A percentile compares a stretch with the other conserved stretches of the same genome.
Conservation (phyloP, 1,140 invertebrate genomes). For the Lanistes nyassanus region DNA sequence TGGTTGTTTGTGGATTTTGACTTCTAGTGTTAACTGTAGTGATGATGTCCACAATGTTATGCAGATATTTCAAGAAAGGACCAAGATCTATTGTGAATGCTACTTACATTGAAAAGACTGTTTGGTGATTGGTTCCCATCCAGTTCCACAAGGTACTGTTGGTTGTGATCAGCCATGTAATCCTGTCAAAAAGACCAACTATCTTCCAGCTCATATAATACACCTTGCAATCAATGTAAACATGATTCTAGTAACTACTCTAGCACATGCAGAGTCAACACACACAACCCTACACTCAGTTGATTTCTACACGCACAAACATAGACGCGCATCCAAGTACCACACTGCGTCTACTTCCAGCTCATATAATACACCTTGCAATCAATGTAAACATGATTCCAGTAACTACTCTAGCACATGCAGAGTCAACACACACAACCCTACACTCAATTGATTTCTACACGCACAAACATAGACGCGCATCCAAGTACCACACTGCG, state of each 20-base stretch:
- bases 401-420: neutral
- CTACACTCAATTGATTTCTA: neutral
- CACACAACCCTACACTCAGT: conserved; percentile 3
- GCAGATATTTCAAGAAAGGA: too few relatives aligned
- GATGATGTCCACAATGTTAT: too few relatives aligned
- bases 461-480: neutral
- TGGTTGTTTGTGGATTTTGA: too few relatives aligned
- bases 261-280: neutral
- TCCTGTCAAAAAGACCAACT: conserved; percentile 48
- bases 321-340: neutral
- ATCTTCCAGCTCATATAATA: neutral
- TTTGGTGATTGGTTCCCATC: conserved; percentile 59
- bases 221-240: neutral
- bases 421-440: conserved; percentile 7
- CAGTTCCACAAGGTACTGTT: conserved; percentile 64
- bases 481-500: conserved; percentile 5
- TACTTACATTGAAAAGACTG: conserved; percentile 56
- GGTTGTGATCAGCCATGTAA: conserved; percentile 66
- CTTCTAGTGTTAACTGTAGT: too few relatives aligned
- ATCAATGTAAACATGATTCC: neutral
- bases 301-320: conserved; percentile 3
- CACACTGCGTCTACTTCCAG: conserved; percentile 21
- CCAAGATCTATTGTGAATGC: too few relatives aligned
- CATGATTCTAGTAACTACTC: neutral
- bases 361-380: neutral